Evolutionary conservation across 2,888 invertebrate species (phyloP).

Genomic region (Pteria penguin): DNA sequence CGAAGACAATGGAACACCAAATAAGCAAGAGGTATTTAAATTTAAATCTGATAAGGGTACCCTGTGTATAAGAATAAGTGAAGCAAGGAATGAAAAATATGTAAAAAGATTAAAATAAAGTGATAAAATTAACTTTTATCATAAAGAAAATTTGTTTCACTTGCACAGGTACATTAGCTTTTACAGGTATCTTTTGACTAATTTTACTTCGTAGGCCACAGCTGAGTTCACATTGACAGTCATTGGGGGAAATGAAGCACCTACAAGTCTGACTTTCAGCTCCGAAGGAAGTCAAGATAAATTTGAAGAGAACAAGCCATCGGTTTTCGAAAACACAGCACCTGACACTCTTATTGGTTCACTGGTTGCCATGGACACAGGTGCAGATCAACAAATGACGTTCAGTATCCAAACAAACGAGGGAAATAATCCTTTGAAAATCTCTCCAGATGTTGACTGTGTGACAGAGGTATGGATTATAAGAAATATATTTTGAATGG

Average conservation of each 20-base stretch:
- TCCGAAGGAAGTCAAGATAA: conserved; percentile 20
- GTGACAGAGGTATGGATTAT: conserved; percentile 35
- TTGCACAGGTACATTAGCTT: no score
- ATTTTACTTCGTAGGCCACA: conserved; percentile 31
- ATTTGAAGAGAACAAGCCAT: conserved; percentile 31
- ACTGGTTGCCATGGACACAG: conserved; percentile 42
- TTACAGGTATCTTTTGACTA: no score
- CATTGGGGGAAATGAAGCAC: conserved; percentile 42
- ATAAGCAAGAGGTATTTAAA: no score
- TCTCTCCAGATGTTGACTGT: conserved; percentile 26
- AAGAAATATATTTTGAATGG: no score
- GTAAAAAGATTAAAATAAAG: no score
- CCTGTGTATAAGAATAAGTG: no score
- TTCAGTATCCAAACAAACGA: conserved; percentile 40
- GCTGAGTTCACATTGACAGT: conserved; percentile 48
- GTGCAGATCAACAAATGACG: conserved; percentile 39
- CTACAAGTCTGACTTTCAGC: conserved; percentile 41
- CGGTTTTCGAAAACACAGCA: conserved; percentile 40
- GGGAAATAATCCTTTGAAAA: conserved; percentile 24
- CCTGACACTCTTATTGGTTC: conserved; percentile 44
- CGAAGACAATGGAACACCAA: conserved; percentile 45
- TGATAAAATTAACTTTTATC: no score
- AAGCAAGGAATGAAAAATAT: no score
- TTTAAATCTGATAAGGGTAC: no score
- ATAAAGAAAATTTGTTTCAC: no score